Evolutionary conservation across 2,113 vertebrate species (phyloP), one percentile per base, ranked within the genome.

Genomic region (Equus quagga): DNA sequence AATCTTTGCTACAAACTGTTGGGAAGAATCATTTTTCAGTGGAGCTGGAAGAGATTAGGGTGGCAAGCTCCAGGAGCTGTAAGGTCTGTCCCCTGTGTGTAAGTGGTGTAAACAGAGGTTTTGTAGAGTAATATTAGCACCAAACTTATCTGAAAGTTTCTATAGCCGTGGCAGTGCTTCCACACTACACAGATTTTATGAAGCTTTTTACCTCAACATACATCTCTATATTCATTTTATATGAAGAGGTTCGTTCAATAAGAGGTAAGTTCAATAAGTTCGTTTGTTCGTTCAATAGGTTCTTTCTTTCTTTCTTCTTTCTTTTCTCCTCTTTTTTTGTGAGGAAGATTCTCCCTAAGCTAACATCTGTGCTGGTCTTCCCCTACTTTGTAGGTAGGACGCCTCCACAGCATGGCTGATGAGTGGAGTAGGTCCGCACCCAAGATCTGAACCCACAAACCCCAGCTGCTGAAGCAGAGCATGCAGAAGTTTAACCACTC

Each of bases 191-290:
- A 97, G 95, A 97, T 98, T 96, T 92, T 98, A 70, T 58, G 97
- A 94, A 97, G 95, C 91, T 97, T 92, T 98, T 98, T 98, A 98
- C 98, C 98, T 98, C 98, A 95, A 75, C 88, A 95, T 91, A 96
- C 88, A 87, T 95, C 95, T 98, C 97, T 98, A 92, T 84, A 94
- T 95, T 98, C 97, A 65, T 97, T 98, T 98, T 98, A 82, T 98
- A 97, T 41, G 36, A 41, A 41, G 36, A 41, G 36, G 36, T 41
- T 41, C 36, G 36, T 41, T 41, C 36, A 41, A 41, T 41, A 41
- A 41, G 36, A 41, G 36, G 36, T 41, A 41, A 41, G 36, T 41
- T 41, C 36, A 41, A 41, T 41, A 41, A 41, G 36, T 41, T 41
- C 36, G 36, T 41, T 41, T 41, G 36, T 41, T 41, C 36, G 36